phyloP scores from a whole-genome alignment of 2,113 vertebrate species.

The Brachyhypopomus occidentalis region DNA sequence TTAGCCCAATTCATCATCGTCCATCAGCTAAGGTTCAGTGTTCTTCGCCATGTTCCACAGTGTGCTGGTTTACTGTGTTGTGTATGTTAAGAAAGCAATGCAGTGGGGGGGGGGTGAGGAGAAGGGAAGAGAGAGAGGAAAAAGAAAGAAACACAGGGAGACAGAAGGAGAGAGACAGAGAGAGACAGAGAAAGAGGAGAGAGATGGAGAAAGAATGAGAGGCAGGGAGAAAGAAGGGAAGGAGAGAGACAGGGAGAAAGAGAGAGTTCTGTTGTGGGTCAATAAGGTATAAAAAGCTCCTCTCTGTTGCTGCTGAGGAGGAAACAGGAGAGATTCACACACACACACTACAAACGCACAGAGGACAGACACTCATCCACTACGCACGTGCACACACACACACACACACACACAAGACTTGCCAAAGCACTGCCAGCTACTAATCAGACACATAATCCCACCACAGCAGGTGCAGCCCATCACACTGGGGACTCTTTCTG shows the following conservation, averaged over 20 bases:
- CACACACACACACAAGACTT: background rate
- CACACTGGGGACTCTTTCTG: slow-evolving; percentile 44
- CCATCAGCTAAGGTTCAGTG: too few species aligned
- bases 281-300: background rate
- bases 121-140: background rate
- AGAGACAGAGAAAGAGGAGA: too few species aligned
- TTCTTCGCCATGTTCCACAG: too few species aligned
- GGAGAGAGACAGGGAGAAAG: background rate
- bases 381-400: background rate
- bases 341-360: background rate
- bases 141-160: background rate
- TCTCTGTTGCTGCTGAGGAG: slow-evolving; percentile 7
- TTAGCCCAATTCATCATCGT: too few species aligned
- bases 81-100: background rate
- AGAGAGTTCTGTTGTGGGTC: slow-evolving; percentile 6
- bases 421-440: slow-evolving; percentile 34
- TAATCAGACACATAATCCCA: slow-evolving; percentile 49
- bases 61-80: too few species aligned
- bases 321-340: slow-evolving; percentile 2
- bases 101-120: background rate
- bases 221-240: background rate
- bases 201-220: background rate
- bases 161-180: background rate
- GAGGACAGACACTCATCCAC: background rate
- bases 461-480: slow-evolving; percentile 39